phyloP scores from a whole-genome alignment of 2,113 vertebrate species.

The Butastur rufipennis region DNA sequence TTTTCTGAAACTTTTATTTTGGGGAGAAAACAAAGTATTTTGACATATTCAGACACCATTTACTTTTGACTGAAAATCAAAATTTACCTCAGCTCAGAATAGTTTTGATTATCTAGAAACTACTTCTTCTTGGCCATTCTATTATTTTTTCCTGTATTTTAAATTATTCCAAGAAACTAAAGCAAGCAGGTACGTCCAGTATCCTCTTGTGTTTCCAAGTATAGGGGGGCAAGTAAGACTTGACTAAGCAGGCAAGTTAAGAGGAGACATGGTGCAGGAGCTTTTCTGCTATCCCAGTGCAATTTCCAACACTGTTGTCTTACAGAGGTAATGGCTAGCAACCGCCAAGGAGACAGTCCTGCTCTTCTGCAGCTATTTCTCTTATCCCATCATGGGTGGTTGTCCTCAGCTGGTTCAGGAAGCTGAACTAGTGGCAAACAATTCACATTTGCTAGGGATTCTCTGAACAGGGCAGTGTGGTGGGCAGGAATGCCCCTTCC shows the following conservation, averaged over 20 bases:
- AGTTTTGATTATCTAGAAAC: background rate
- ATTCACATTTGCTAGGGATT: background rate
- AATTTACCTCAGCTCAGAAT: background rate
- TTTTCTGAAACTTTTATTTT: background rate
- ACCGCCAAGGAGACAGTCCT: background rate
- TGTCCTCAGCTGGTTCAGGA: background rate
- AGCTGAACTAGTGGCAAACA: background rate
- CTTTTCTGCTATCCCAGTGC: background rate
- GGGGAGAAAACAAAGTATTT: background rate
- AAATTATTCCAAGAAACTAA: background rate
- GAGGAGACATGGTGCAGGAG: background rate
- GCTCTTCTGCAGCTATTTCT: background rate
- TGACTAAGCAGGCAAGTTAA: background rate
- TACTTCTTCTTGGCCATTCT: background rate
- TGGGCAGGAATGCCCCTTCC: background rate
- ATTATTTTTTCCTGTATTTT: background rate
- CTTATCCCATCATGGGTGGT: background rate
- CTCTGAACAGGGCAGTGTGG: background rate
- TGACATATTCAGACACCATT: background rate
- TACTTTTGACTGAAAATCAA: background rate
- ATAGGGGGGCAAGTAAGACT: background rate
- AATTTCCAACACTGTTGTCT: background rate
- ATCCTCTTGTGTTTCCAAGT: background rate
- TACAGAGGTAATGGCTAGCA: background rate
- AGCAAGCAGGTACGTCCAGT: background rate